phyloP scores from a whole-genome alignment of 1,140 invertebrate genomes.

The Coptotermes formosanus region DNA sequence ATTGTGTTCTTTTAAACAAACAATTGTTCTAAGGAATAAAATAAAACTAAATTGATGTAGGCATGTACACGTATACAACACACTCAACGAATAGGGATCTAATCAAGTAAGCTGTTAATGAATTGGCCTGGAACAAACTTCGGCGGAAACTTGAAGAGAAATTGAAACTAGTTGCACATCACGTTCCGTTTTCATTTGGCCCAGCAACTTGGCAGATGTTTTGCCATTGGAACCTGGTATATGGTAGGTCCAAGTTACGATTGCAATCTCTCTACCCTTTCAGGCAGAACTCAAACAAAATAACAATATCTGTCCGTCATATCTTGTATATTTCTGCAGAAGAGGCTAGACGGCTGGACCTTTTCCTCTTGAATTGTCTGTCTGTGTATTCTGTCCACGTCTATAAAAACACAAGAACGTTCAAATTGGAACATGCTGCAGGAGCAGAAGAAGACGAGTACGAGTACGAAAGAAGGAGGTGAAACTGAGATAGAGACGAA shows the following conservation, averaged over 20 bases:
- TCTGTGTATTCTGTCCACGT: constrained; percentile 10
- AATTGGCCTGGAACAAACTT: too few species aligned
- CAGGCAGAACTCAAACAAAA: constrained; percentile 12
- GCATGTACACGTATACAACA: too few species aligned
- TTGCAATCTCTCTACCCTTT: constrained; percentile 1
- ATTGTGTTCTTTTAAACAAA: too few species aligned
- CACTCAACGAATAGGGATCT: too few species aligned
- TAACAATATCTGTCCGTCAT: constrained; percentile 6
- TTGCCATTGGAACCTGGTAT: not conserved
- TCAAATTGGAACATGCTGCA: constrained; percentile 3
- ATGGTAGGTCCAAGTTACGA: not conserved
- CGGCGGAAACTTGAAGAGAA: not conserved
- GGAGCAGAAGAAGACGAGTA: not conserved
- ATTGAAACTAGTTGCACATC: not conserved
- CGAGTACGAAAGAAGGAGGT: not conserved
- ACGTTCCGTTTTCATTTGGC: not conserved
- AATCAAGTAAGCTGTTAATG: too few species aligned
- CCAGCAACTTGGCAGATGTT: not conserved
- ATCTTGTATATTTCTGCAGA: not conserved
- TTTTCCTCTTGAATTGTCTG: not conserved
- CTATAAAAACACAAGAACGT: constrained; percentile 17
- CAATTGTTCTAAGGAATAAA: too few species aligned
- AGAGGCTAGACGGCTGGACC: not conserved
- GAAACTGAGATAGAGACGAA: not conserved
- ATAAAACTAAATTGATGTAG: too few species aligned